Conservation (phyloP, 2,797 vertebrate species). For the Spatula clypeata region DNA sequence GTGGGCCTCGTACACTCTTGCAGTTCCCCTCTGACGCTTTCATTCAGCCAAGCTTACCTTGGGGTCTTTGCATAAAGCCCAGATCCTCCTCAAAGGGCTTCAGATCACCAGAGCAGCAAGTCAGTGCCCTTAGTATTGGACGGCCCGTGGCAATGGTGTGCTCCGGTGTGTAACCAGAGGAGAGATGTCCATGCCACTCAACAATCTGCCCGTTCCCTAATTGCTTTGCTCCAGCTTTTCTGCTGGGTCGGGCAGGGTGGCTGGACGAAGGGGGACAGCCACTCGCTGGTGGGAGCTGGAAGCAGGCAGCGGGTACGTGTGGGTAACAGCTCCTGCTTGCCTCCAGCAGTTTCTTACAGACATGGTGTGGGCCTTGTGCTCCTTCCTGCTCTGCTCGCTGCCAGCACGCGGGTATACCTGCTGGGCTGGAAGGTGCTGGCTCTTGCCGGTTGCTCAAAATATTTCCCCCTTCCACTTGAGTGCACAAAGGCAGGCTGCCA, state of each 20-base stretch:
- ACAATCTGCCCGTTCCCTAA: background rate
- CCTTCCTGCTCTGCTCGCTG: background rate
- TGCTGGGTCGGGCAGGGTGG: background rate
- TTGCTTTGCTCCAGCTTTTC: background rate
- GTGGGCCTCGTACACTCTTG: background rate
- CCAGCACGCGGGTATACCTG: background rate
- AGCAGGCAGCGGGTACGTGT: background rate
- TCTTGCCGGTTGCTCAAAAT: background rate
- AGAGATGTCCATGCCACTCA: background rate
- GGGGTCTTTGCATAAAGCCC: background rate
- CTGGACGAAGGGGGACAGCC: background rate
- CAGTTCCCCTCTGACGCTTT: background rate
- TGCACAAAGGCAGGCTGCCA: background rate
- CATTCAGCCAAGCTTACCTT: background rate
- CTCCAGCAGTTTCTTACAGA: background rate
- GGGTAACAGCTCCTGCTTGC: background rate
- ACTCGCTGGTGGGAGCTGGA: background rate
- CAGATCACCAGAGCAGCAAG: background rate
- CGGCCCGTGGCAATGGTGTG: background rate
- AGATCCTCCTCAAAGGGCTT: slow-evolving; percentile 9
- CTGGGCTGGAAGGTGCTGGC: background rate
- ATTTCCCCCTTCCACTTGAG: background rate
- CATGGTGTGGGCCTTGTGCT: background rate
- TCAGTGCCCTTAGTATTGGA: background rate
- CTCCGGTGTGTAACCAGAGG: background rate